These are phyloP conservation scores for Papilio machaon DNA, from an alignment of 1,140 invertebrate species.

Conservation along the genomic window DNA sequence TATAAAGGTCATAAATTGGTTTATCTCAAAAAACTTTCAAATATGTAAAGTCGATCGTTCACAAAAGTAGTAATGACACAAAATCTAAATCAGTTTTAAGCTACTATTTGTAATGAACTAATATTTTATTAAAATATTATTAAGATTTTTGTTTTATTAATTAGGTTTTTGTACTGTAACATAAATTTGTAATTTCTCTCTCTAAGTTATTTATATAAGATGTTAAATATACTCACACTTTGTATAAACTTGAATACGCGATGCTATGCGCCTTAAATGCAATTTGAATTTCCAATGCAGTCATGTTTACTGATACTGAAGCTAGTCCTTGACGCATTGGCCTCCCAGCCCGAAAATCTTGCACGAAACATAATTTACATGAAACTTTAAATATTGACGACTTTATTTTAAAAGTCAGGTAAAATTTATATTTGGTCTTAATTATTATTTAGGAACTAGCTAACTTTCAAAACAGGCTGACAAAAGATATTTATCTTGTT, in stretches of 20 bases:
- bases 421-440: neutral
- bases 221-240: neutral
- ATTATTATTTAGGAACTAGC: no score
- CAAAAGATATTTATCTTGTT: no score
- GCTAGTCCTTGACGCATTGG: constrained; percentile 9
- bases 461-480: no score
- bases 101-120: no score
- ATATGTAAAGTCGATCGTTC: no score
- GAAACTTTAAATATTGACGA: neutral
- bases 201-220: neutral
- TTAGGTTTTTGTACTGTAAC: no score
- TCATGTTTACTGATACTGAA: constrained; percentile 24
- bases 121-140: no score
- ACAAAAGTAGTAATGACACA: no score
- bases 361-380: neutral
- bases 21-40: no score
- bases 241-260: neutral
- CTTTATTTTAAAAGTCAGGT: neutral
- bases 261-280: constrained; percentile 8
- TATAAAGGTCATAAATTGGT: neutral
- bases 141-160: no score
- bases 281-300: constrained; percentile 32
- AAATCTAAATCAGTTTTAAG: no score
- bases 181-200: neutral
- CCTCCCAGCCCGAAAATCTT: neutral